Conservation (phyloP, 2,888 invertebrate genomes). For the Flexamia atlantica region DNA sequence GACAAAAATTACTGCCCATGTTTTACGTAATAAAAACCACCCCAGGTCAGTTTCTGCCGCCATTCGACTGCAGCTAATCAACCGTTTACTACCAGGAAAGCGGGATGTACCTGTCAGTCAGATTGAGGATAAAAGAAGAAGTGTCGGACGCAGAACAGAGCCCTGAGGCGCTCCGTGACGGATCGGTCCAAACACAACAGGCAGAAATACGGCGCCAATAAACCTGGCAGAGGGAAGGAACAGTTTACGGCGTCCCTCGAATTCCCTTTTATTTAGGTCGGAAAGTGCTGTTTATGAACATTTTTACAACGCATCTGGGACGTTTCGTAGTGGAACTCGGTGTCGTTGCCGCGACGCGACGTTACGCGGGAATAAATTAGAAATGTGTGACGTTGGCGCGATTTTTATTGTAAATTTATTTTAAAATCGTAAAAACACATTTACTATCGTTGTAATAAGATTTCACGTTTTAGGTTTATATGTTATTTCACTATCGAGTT, state of each 20-base stretch:
- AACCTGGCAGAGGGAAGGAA: slow-evolving; percentile 22
- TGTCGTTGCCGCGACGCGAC: background rate
- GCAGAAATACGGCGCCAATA: slow-evolving; percentile 40
- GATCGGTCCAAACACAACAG: background rate
- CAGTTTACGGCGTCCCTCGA: slow-evolving; percentile 1
- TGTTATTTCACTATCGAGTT: too few relatives aligned
- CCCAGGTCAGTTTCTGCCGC: slow-evolving; percentile 1
- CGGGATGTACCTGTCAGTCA: slow-evolving; percentile 36
- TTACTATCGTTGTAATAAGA: too few relatives aligned
- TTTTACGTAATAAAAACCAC: background rate
- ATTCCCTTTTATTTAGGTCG: slow-evolving; percentile 35
- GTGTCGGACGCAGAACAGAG: background rate
- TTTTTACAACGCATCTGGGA: slow-evolving; percentile 22
- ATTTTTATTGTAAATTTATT: too few relatives aligned
- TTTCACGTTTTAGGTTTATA: too few relatives aligned
- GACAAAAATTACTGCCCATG: too few relatives aligned
- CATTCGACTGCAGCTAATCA: background rate
- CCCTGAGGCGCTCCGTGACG: slow-evolving; percentile 43
- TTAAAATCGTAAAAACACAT: too few relatives aligned
- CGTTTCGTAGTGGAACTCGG: background rate
- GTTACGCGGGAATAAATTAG: background rate
- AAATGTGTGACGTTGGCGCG: background rate
- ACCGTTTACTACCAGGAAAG: slow-evolving; percentile 23
- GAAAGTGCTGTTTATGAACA: slow-evolving; percentile 39
- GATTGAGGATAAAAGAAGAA: background rate